phyloP scores from a whole-genome alignment of 2,888 invertebrate genomes.

The Electrophaes corylata region DNA sequence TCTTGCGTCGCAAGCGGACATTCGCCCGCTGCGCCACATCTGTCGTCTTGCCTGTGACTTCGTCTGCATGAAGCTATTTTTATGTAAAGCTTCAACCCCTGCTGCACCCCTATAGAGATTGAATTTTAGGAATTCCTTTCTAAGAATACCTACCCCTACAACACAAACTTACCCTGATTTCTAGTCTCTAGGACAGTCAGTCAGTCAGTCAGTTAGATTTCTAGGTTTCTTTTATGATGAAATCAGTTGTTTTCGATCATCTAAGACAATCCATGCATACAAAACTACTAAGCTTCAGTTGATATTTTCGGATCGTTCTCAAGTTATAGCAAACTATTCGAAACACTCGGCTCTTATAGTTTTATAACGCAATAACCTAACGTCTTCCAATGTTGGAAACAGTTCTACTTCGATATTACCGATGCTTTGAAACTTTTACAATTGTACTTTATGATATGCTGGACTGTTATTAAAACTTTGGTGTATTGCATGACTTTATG shows the following conservation, averaged over 20 bases:
- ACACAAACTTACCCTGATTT: too few relatives aligned
- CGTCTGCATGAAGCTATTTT: too few relatives aligned
- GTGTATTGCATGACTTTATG: background rate
- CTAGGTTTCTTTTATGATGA: too few relatives aligned
- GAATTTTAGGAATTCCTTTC: too few relatives aligned
- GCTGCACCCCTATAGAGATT: too few relatives aligned
- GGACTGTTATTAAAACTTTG: conserved; percentile 12
- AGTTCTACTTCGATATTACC: conserved; percentile 52
- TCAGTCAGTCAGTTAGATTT: too few relatives aligned
- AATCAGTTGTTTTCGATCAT: background rate
- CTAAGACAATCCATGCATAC: conserved; percentile 9
- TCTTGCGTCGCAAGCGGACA: too few relatives aligned
- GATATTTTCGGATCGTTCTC: conserved; percentile 48
- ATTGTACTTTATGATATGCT: conserved; percentile 45
- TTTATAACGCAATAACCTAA: conserved; percentile 71
- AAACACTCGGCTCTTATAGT: conserved; percentile 61
- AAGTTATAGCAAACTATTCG: conserved; percentile 61
- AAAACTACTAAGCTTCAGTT: conserved; percentile 18
- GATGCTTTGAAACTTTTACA: conserved; percentile 56
- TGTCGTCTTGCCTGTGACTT: too few relatives aligned
- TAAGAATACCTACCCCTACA: too few relatives aligned
- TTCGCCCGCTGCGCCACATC: too few relatives aligned
- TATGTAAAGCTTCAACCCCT: too few relatives aligned
- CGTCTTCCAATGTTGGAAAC: conserved; percentile 47
- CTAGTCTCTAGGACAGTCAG: too few relatives aligned